Evolutionary conservation across 2,888 invertebrate species (phyloP).

Genomic region (Teleiodes luculella): DNA sequence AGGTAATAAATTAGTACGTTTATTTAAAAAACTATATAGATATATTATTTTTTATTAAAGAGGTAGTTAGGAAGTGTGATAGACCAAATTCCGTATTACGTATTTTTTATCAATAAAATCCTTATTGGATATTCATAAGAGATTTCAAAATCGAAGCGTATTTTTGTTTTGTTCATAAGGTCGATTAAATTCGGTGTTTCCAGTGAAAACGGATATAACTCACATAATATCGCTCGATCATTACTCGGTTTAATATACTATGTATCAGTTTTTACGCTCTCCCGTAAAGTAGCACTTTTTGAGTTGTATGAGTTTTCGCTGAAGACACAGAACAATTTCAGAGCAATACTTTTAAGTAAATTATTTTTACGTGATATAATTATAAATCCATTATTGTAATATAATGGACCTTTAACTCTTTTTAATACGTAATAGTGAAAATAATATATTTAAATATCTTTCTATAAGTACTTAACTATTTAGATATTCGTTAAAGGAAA

Average conservation of each 20-base stretch:
- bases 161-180: slow-evolving; percentile 39
- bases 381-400: neutral
- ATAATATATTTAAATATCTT: neutral
- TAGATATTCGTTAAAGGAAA: slow-evolving; percentile 19
- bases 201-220: too few species aligned
- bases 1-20: neutral
- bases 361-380: neutral
- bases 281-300: too few species aligned
- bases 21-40: too few species aligned
- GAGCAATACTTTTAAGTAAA: slow-evolving; percentile 3
- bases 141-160: slow-evolving; percentile 60
- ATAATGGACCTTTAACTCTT: neutral
- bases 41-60: slow-evolving; percentile 46
- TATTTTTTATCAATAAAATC: slow-evolving; percentile 45
- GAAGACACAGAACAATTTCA: too few species aligned
- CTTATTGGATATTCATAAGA: slow-evolving; percentile 64
- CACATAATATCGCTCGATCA: too few species aligned
- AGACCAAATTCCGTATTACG: slow-evolving; percentile 40
- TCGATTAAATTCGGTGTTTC: too few species aligned
- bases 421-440: neutral
- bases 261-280: too few species aligned
- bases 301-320: too few species aligned
- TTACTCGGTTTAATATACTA: too few species aligned
- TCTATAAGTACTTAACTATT: neutral
- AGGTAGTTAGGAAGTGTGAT: slow-evolving; percentile 49